These are phyloP conservation scores for Megalops atlanticus DNA, from an alignment of 2,113 vertebrate genomes.

Conservation along the genomic window DNA sequence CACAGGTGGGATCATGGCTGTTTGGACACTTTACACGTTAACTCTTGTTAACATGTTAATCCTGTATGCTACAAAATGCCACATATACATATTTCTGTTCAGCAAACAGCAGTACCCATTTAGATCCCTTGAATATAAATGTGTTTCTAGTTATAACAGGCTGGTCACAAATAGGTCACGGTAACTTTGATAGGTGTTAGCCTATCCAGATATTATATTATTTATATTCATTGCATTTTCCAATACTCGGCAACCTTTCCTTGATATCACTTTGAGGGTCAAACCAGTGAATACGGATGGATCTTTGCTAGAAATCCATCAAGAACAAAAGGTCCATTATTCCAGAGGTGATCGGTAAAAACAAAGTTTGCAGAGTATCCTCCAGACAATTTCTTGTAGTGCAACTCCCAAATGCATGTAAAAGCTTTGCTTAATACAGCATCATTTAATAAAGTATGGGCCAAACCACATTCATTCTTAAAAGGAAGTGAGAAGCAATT, in stretches of 20 bases:
- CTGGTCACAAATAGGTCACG: neutral
- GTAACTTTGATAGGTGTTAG: neutral
- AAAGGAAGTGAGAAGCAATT: constrained; percentile 40
- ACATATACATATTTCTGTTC: neutral
- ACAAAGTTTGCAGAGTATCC: constrained; percentile 30
- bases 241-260: constrained; percentile 27
- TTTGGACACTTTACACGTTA: constrained; percentile 26
- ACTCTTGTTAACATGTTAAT: constrained; percentile 32
- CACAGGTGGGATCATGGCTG: constrained; percentile 35
- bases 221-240: constrained; percentile 27
- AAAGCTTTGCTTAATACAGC: constrained; percentile 30
- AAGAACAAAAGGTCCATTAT: constrained; percentile 35
- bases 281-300: constrained; percentile 44
- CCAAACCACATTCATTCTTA: constrained; percentile 10
- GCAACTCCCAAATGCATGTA: constrained; percentile 29
- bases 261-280: constrained; percentile 41
- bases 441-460: constrained; percentile 38
- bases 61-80: neutral
- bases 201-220: constrained; percentile 18
- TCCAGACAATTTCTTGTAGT: constrained; percentile 25
- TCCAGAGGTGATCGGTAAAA: neutral
- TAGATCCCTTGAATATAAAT: no score
- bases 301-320: constrained; percentile 38
- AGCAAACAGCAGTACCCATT: neutral
- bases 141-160: neutral